These are phyloP conservation scores for Desmodus rotundus DNA, from an alignment of 2,113 vertebrate species.

Conservation along the genomic window DNA sequence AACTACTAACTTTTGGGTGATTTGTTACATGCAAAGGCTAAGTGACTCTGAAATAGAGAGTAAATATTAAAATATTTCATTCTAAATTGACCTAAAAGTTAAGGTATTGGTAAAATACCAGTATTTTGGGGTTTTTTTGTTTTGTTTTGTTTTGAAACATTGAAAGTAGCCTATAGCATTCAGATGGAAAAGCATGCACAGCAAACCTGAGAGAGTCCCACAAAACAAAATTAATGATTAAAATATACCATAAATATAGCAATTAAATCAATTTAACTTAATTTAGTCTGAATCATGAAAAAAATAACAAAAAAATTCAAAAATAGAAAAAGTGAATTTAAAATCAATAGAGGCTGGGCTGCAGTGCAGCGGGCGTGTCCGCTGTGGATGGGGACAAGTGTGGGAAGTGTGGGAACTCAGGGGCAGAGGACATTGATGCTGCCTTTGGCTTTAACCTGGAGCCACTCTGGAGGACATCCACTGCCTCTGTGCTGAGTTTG, in stretches of 20 bases:
- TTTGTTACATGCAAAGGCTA: background rate
- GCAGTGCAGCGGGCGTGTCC: background rate
- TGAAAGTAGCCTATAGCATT: background rate
- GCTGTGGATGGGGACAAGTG: fast-evolving
- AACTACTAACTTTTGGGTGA: background rate
- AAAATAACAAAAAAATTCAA: background rate
- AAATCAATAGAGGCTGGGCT: fast-evolving
- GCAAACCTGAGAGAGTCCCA: background rate
- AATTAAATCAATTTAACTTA: background rate
- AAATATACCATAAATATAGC: background rate
- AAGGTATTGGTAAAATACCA: background rate
- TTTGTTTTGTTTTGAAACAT: background rate
- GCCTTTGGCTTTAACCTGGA: slow-evolving; percentile 82
- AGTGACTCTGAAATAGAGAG: background rate
- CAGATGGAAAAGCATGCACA: background rate
- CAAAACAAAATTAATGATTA: too few species aligned
- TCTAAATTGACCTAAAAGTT: background rate
- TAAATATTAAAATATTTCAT: background rate
- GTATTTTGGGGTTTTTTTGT: background rate
- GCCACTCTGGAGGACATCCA: slow-evolving; percentile 87
- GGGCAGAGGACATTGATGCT: background rate
- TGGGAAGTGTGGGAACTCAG: background rate
- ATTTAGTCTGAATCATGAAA: background rate
- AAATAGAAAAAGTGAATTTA: too few species aligned
- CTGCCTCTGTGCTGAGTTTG: slow-evolving; percentile 87